Percentiles rank a stretch among this genome's conserved stretches.
These are phyloP conservation scores for Bacillus rossius DNA, from an alignment of 1,140 invertebrate species.

Conservation along the genomic window DNA sequence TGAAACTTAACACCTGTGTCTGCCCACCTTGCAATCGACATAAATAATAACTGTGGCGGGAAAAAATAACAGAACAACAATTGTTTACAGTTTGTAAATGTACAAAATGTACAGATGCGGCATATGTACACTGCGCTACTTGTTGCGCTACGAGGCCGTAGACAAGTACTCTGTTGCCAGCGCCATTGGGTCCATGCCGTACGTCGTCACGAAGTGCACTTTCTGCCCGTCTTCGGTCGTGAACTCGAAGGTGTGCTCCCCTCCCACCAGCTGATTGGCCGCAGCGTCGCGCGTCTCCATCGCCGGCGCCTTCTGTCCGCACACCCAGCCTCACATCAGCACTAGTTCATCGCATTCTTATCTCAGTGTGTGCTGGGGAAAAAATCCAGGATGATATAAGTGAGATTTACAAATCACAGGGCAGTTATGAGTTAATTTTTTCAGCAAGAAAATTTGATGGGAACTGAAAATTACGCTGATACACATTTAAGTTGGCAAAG, in stretches of 20 bases:
- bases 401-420: neutral
- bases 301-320: slow-evolving; percentile 24
- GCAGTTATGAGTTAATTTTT: too few species aligned
- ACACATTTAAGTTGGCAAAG: too few species aligned
- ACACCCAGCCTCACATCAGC: neutral
- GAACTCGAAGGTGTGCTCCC: slow-evolving; percentile 43
- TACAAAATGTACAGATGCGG: too few species aligned
- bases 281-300: slow-evolving; percentile 14
- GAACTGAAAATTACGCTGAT: too few species aligned
- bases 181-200: slow-evolving; percentile 41
- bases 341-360: neutral
- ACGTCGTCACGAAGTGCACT: slow-evolving; percentile 42
- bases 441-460: too few species aligned
- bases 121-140: too few species aligned
- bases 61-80: too few species aligned
- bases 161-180: slow-evolving; percentile 44
- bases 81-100: too few species aligned
- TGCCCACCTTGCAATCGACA: too few species aligned
- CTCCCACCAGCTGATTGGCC: slow-evolving; percentile 21
- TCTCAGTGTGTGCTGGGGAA: neutral
- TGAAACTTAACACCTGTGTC: too few species aligned
- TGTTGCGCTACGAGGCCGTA: slow-evolving; percentile 29
- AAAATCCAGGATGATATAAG: neutral
- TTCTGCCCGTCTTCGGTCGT: slow-evolving; percentile 46
- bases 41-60: too few species aligned